Base-by-base conservation (phyloP, 2,113 vertebrate genomes). In the Neolamprologus brichardi region DNA sequence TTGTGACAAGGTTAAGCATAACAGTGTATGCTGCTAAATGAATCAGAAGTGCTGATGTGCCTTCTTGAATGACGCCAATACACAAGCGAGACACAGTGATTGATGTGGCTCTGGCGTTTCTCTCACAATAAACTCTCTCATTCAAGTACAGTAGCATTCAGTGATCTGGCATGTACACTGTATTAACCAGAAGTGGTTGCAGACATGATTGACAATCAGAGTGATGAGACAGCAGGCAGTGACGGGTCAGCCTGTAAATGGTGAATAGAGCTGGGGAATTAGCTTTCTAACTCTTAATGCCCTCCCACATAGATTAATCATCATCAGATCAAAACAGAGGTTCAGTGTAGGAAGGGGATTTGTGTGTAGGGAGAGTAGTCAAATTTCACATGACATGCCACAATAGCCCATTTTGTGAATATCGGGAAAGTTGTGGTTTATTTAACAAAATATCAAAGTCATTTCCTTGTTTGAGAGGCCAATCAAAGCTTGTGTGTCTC, bases 261-360 rank as follows among this genome's bases (percentile, higher is more conserved):
- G 72, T 77, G 11, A 3, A 8, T 77, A 77, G 44, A 77, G 25
- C 25, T 77, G 44, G 44, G 17, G 72, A 77, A 77, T 77, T 77
- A n/a, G 44, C 72, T 32, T 77, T 51, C 44, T 51, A 77, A 77
- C 44, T 51, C 44, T 32, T 6, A 51, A n/a, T 77, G 17, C 72
- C 83, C 82, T 70, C 44, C 81, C 75, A 79, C 83, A 72, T 46
- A 85, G 81, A 89, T 82, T 80, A 89, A 84, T 93, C 72, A 84
- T 86, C 52, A 83, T 67, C 60, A 75, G 64, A 87, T 15, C 5
- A 20, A 44, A 85, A 39, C 67, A 3, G 34, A 12, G 20, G 58
- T 82, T 58, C 30, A 80, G 56, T 2, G 15, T 60, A 80, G 30
- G 67, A 81, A 25, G 17, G 9, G 7, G 14, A n/a, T 28, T 12